A percentile compares a stretch with the other conserved stretches of the same genome.
Conservation (phyloP, 2,888 invertebrate genomes). For the Asteroscopus sphinx region DNA sequence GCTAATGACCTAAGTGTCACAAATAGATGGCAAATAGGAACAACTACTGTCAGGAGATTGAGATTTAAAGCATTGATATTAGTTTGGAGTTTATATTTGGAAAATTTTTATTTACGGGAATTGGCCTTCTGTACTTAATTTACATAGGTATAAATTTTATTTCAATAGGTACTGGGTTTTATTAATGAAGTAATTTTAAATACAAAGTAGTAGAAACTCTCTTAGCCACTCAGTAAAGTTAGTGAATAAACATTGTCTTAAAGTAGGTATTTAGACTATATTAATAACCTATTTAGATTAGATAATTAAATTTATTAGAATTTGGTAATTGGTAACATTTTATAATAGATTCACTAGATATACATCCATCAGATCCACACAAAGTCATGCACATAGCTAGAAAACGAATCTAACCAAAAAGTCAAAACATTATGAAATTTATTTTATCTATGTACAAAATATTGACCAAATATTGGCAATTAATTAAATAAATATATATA, state of each 20-base stretch:
- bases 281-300: too few species aligned
- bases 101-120: too few species aligned
- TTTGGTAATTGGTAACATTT: background rate
- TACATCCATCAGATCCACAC: constrained; percentile 11
- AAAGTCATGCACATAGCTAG: constrained; percentile 26
- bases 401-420: background rate
- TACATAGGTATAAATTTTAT: background rate
- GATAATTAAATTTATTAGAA: too few species aligned
- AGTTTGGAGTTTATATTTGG: too few species aligned
- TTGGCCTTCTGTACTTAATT: background rate
- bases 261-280: too few species aligned
- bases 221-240: background rate
- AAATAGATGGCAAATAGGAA: too few species aligned
- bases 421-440: background rate
- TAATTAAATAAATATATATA: too few species aligned
- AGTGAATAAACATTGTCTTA: background rate
- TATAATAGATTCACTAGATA: constrained; percentile 16
- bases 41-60: too few species aligned
- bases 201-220: constrained; percentile 1
- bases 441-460: background rate
- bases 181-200: background rate
- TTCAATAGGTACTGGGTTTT: background rate
- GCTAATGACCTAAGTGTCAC: too few species aligned
- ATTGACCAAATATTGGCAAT: background rate
- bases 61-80: too few species aligned